Percentiles rank a stretch among this genome's conserved stretches.
phyloP scores from a whole-genome alignment of 2,797 vertebrate species.

The Petrocephalus schoutedeni region DNA sequence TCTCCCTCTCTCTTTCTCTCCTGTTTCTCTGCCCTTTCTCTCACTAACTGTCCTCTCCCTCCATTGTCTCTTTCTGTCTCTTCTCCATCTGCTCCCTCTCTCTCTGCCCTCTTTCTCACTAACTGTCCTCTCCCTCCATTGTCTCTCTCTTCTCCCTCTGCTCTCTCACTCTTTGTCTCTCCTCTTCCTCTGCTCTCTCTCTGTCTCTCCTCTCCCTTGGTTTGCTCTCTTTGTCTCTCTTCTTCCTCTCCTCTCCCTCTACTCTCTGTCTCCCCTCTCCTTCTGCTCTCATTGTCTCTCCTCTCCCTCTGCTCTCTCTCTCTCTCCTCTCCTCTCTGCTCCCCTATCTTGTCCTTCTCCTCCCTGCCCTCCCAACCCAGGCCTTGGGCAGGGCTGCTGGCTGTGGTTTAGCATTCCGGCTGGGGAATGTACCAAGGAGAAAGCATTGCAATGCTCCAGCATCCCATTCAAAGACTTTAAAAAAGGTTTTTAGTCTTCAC shows the following conservation, averaged over 20 bases:
- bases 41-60: neutral
- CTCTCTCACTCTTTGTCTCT: constrained; percentile 22
- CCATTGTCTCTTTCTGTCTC: neutral
- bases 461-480: constrained; percentile 11
- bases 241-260: neutral
- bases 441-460: neutral
- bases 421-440: neutral
- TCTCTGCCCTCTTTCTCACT: neutral
- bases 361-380: neutral
- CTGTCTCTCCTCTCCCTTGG: neutral
- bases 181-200: neutral
- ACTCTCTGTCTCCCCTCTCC: neutral
- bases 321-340: neutral
- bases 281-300: neutral
- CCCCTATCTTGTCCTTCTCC: neutral
- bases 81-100: neutral
- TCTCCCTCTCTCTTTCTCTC: neutral
- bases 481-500: neutral
- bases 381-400: neutral
- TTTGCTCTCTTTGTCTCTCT: neutral
- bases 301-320: neutral
- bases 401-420: constrained; percentile 16
- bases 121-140: constrained; percentile 24
- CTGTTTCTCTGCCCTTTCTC: neutral
- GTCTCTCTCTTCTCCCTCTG: constrained; percentile 15